A percentile compares a stretch with the other conserved stretches of the same genome.
Conservation (phyloP, 2,113 vertebrate genomes). For the Carlito syrichta region DNA sequence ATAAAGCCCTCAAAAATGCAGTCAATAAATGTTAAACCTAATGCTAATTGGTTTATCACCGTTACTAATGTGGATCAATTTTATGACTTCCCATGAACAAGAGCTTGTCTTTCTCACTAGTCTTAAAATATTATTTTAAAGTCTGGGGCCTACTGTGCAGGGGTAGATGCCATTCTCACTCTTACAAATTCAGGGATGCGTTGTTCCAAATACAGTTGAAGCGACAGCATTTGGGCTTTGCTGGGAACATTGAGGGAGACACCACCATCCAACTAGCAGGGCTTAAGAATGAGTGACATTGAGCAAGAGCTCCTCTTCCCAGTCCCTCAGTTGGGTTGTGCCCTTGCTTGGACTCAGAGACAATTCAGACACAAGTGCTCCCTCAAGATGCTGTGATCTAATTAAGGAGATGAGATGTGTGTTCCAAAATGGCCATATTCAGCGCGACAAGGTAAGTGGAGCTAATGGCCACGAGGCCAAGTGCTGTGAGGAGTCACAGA, state of each 20-base stretch:
- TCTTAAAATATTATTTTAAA: not conserved
- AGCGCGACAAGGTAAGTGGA: not conserved
- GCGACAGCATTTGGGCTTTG: not conserved
- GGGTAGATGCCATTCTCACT: not conserved
- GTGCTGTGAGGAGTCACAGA: too few relatives aligned
- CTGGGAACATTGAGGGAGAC: not conserved
- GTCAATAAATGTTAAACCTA: not conserved
- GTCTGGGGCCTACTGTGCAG: not conserved
- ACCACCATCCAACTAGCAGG: not conserved
- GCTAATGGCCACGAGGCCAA: not conserved
- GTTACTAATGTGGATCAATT: not conserved
- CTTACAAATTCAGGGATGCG: not conserved
- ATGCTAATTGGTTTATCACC: not conserved
- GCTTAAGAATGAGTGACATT: not conserved
- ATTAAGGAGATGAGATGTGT: not conserved
- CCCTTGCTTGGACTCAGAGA: not conserved
- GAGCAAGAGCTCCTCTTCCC: not conserved
- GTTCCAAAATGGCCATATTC: too few relatives aligned
- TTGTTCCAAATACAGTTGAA: not conserved
- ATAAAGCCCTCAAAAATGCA: not conserved
- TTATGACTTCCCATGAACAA: not conserved
- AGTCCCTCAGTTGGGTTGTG: not conserved
- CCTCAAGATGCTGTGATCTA: not conserved
- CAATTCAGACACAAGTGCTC: not conserved
- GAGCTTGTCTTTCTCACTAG: not conserved